Percentiles rank a stretch among this genome's conserved stretches.
Conservation (phyloP, 1,140 invertebrate genomes). For the Solenopsis invicta region DNA sequence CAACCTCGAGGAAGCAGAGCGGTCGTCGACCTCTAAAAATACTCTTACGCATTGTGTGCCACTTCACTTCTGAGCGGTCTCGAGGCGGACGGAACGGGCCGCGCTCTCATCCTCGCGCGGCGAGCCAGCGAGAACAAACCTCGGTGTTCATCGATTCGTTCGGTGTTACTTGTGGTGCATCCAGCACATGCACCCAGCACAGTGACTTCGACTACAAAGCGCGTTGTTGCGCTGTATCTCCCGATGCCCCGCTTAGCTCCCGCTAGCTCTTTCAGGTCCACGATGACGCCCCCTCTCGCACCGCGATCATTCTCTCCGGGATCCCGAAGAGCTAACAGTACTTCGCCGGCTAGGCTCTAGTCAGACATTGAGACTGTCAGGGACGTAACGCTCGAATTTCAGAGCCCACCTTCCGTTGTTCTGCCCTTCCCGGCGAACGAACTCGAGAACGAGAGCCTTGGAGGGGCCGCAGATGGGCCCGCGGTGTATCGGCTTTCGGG, state of each 20-base stretch:
- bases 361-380: constrained; percentile 75
- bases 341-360: constrained; percentile 72
- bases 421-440: constrained; percentile 7
- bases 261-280: constrained; percentile 34
- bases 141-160: constrained; percentile 66
- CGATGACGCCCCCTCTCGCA: constrained; percentile 28
- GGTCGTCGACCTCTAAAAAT: constrained; percentile 84
- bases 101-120: constrained; percentile 60
- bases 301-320: constrained; percentile 8
- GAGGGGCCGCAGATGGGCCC: constrained; percentile 3
- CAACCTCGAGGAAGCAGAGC: constrained; percentile 83
- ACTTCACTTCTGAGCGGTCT: constrained; percentile 83
- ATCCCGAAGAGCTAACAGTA: constrained; percentile 74
- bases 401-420: constrained; percentile 59
- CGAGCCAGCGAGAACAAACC: constrained; percentile 64
- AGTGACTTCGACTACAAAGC: constrained; percentile 60
- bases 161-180: constrained; percentile 68
- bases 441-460: constrained; percentile 13
- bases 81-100: constrained; percentile 62
- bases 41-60: constrained; percentile 86
- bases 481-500: constrained; percentile 44
- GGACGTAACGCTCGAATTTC: constrained; percentile 74
- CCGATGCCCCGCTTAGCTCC: constrained; percentile 38
- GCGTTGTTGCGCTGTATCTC: constrained; percentile 39
- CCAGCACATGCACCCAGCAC: constrained; percentile 13